Evolutionary conservation across 2,113 vertebrate species (phyloP), one percentile per base, ranked within the genome.

Genomic region (Paradoxurus hermaphroditus): DNA sequence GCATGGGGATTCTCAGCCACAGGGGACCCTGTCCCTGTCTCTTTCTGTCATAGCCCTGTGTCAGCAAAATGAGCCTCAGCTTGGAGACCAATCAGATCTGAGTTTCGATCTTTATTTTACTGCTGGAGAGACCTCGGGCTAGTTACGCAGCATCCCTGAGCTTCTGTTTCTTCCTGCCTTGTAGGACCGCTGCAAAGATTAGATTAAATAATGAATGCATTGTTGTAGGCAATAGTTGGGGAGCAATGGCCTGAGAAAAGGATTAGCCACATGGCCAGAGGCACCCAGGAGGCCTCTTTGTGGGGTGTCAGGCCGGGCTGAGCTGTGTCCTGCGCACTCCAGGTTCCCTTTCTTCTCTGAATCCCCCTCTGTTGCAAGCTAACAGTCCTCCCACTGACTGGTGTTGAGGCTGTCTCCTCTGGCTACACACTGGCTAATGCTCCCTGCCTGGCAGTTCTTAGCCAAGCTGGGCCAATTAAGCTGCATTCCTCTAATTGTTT

Each of bases 401-500:
- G 62, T 27, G 56, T 25, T 91, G 36, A n/a, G 49, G 75, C 59
- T 12, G 53, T 34, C 89, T 93, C 86, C 92, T 95, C 87, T 68
- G 87, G 95, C 96, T 96, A 56, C 70, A 96, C 94, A 94, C 86
- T 96, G 82, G 53, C 7, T 49, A 78, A 72, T 53, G 70, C 92
- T 96, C 95, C 68, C 90, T 51, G 92, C 86, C 85, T 97, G 94
- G 93, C 96, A 90, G 70, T 98, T 92, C 97, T 93, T 87, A 85
- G 84, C 92, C 96, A 95, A 96, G 96, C 95, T 97, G 97, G 97
- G 75, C 97, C 97, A 97, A 96, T 98, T 98, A 97, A 96, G 70
- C 90, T 86, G 63, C 95, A 92, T 97, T 94, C 85, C 95, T 97
- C 94, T 97, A 98, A 98, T 98, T 98, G 97, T 97, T 98, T 97